Evolutionary conservation across 1,140 invertebrate genomes (phyloP).

Genomic region (Ostrea denselamellosa): DNA sequence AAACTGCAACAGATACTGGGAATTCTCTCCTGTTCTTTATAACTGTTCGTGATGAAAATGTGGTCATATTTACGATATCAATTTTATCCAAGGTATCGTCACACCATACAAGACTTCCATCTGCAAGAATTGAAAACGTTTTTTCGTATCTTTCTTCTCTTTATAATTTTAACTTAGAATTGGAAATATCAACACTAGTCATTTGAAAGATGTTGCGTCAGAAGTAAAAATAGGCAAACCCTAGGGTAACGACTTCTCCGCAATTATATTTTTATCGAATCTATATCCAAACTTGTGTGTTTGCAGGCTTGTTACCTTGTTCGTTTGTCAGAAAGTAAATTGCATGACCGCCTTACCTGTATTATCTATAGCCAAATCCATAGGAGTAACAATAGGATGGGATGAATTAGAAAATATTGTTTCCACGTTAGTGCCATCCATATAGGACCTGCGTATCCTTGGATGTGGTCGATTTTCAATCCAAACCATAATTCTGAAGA

Average conservation of each 20-base stretch:
- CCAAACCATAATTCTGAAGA: conserved; percentile 44
- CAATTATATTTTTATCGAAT: no score
- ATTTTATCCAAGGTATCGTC: conserved; percentile 44
- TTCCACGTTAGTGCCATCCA: conserved; percentile 43
- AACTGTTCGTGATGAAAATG: background rate
- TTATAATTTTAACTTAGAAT: no score
- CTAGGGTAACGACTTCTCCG: no score
- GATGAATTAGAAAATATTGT: background rate
- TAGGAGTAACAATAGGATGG: background rate
- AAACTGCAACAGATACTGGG: conserved; percentile 39
- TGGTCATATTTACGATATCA: background rate
- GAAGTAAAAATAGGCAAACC: no score
- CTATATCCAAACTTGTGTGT: no score
- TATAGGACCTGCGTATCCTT: background rate
- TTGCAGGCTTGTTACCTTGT: no score
- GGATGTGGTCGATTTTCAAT: conserved; percentile 11
- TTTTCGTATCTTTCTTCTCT: background rate
- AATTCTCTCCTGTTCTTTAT: conserved; percentile 3
- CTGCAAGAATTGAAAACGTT: background rate
- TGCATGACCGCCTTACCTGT: background rate
- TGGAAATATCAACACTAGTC: no score
- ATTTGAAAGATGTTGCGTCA: no score
- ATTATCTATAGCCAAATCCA: conserved; percentile 4
- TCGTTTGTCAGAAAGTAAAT: no score
- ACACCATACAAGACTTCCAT: conserved; percentile 44